phyloP scores from a whole-genome alignment of 2,888 invertebrate genomes.

The Griposia aprilina region DNA sequence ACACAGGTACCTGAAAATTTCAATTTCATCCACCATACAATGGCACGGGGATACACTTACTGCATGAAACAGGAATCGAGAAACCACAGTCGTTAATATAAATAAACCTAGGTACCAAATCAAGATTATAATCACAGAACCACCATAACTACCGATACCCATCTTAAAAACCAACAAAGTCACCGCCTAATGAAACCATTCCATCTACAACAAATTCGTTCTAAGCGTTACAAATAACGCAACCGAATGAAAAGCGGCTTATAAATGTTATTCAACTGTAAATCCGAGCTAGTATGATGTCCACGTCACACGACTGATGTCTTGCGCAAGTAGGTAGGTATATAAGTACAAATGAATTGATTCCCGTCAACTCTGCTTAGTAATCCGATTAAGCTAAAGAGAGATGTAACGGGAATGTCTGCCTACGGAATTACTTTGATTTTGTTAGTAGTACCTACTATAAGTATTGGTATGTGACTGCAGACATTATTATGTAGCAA shows the following conservation, averaged over 20 bases:
- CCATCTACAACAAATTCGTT: conserved; percentile 55
- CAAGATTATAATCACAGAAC: conserved; percentile 15
- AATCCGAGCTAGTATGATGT: conserved; percentile 66
- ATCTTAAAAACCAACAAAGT: conserved; percentile 55
- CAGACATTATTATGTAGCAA: background rate
- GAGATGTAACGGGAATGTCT: conserved; percentile 77
- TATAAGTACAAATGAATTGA: conserved; percentile 79
- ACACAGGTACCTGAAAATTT: too few relatives aligned
- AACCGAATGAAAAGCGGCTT: conserved; percentile 80
- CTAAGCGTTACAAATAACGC: conserved; percentile 76
- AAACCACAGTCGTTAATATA: too few relatives aligned
- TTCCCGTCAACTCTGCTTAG: conserved; percentile 80
- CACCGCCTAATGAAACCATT: conserved; percentile 57
- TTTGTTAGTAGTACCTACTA: conserved; percentile 35
- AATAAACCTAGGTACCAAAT: background rate
- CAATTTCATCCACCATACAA: too few relatives aligned
- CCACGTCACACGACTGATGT: conserved; percentile 66
- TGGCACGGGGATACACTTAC: too few relatives aligned
- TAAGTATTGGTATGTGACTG: background rate
- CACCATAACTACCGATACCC: conserved; percentile 16
- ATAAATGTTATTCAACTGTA: conserved; percentile 76
- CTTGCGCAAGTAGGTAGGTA: conserved; percentile 75
- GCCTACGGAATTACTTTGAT: conserved; percentile 63
- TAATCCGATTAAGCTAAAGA: conserved; percentile 87
- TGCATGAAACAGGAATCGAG: too few relatives aligned